Percentiles rank a stretch among this genome's conserved stretches.
These are phyloP conservation scores for Phrynocephalus versicolor DNA, from an alignment of 2,113 vertebrate species.

Conservation along the genomic window DNA sequence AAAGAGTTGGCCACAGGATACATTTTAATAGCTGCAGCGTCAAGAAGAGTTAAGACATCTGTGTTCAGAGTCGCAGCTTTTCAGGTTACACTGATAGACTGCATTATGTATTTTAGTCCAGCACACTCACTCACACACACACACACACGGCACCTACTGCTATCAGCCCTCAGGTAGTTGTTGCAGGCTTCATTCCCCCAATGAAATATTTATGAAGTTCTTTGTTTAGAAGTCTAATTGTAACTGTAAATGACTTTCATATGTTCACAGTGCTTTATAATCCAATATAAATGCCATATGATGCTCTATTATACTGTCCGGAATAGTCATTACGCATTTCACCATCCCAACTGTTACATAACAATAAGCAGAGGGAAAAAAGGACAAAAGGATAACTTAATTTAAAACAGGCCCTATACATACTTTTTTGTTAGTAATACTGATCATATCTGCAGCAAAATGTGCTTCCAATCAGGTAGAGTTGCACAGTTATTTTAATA, in stretches of 20 bases:
- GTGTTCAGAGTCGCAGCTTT: conserved; percentile 57
- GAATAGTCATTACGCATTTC: conserved; percentile 68
- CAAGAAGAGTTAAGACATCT: conserved; percentile 65
- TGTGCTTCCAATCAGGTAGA: conserved; percentile 75
- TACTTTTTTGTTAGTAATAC: conserved; percentile 73
- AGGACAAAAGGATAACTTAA: conserved; percentile 72
- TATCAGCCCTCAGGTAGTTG: conserved; percentile 62
- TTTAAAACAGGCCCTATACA: conserved; percentile 71
- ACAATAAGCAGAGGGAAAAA: conserved; percentile 73
- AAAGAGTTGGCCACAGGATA: conserved; percentile 55
- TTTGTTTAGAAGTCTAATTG: conserved; percentile 70
- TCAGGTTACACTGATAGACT: conserved; percentile 65
- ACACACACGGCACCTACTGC: neutral
- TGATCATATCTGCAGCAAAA: conserved; percentile 74
- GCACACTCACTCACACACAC: conserved; percentile 11
- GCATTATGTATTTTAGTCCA: conserved; percentile 35
- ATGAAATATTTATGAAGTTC: conserved; percentile 70
- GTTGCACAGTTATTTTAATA: conserved; percentile 70
- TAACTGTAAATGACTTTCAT: conserved; percentile 71
- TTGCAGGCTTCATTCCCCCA: conserved; percentile 63
- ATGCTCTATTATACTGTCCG: conserved; percentile 68
- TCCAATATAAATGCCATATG: conserved; percentile 65
- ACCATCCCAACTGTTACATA: conserved; percentile 73
- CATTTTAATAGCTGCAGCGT: conserved; percentile 52
- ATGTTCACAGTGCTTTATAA: conserved; percentile 49